Conservation (phyloP, 2,888 invertebrate species). For the Notodonta ziczac region DNA sequence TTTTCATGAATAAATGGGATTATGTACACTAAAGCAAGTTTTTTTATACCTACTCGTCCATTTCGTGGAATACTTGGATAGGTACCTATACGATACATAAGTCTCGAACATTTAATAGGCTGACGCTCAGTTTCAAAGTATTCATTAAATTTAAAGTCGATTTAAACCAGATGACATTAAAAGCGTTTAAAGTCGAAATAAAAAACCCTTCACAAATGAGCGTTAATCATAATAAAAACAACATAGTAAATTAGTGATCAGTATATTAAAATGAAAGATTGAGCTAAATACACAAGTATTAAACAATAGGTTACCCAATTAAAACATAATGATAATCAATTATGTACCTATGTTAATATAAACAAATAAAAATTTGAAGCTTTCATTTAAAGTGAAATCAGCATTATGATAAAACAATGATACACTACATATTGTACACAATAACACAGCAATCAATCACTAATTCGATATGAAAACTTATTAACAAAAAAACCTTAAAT, state of each 20-base stretch:
- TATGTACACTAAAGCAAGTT: no score
- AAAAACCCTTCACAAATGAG: no score
- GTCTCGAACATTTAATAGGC: no score
- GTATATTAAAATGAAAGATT: constrained; percentile 39
- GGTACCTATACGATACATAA: no score
- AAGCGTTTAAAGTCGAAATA: no score
- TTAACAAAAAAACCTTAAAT: constrained; percentile 49
- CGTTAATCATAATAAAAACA: background rate
- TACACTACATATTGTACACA: constrained; percentile 46
- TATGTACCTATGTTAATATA: constrained; percentile 12
- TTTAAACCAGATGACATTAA: no score
- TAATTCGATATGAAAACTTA: constrained; percentile 45
- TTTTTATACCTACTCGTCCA: no score
- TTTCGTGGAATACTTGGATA: no score
- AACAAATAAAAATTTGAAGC: constrained; percentile 23
- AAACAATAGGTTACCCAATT: constrained; percentile 26
- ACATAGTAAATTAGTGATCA: constrained; percentile 36
- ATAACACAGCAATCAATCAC: constrained; percentile 73
- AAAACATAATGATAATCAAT: constrained; percentile 23
- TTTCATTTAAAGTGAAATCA: constrained; percentile 27
- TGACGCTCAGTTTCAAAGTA: no score
- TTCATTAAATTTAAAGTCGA: no score
- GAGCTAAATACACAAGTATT: constrained; percentile 40
- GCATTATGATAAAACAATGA: constrained; percentile 45
- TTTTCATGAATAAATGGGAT: no score